phyloP scores from a whole-genome alignment of 1,140 invertebrate species.

The Bacillus rossius region DNA sequence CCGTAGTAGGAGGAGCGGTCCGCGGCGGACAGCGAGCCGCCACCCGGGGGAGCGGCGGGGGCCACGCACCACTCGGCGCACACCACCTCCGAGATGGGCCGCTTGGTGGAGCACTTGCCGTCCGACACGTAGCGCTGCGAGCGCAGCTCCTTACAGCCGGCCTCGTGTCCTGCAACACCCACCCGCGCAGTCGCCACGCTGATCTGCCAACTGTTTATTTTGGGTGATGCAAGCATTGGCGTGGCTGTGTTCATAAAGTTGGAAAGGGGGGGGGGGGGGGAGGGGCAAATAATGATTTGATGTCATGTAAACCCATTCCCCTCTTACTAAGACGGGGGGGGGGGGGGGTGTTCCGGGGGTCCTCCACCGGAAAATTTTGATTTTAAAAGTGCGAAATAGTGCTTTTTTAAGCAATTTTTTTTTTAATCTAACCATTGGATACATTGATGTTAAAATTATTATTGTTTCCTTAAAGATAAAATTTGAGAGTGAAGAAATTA shows the following conservation, averaged over 20 bases:
- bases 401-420: too few species aligned
- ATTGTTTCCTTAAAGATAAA: too few species aligned
- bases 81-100: constrained; percentile 21
- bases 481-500: too few species aligned
- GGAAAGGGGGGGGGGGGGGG: too few species aligned
- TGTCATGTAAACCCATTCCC: too few species aligned
- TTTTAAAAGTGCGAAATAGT: too few species aligned
- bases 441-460: too few species aligned
- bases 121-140: constrained; percentile 21
- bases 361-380: too few species aligned
- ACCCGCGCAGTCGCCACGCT: not conserved
- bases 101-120: constrained; percentile 18
- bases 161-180: not conserved
- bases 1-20: not conserved
- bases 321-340: too few species aligned
- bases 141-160: constrained; percentile 8
- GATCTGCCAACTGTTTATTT: not conserved
- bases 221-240: not conserved
- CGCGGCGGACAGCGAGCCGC: not conserved
- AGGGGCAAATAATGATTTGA: too few species aligned
- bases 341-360: too few species aligned
- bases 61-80: constrained; percentile 20
- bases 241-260: too few species aligned
- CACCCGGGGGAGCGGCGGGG: not conserved
- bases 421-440: not conserved